Evolutionary conservation across 2,797 vertebrate species (phyloP).

Genomic region (Neosilurus mollespiculum): DNA sequence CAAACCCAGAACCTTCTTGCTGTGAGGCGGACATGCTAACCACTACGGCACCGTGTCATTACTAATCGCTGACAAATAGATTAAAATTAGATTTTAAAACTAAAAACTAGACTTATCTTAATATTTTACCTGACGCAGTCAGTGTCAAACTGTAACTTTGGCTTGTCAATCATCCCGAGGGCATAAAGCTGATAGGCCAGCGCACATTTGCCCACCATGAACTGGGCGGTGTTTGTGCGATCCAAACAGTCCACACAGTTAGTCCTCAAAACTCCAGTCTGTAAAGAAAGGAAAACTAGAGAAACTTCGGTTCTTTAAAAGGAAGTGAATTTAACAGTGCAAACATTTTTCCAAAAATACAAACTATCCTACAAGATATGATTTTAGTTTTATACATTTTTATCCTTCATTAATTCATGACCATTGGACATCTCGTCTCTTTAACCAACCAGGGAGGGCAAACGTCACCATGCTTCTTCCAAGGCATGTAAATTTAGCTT

Average conservation of each 20-base stretch:
- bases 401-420: too few species aligned
- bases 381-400: neutral
- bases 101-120: neutral
- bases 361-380: neutral
- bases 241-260: conserved; percentile 98
- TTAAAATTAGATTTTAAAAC: neutral
- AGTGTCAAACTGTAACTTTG: conserved; percentile 94
- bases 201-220: conserved; percentile 98
- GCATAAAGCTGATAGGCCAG: conserved; percentile 95
- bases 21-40: too few species aligned
- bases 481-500: too few species aligned
- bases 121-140: conserved; percentile 86
- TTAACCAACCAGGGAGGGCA: too few species aligned
- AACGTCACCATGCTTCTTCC: too few species aligned
- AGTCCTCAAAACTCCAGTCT: conserved; percentile 94
- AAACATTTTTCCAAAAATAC: neutral
- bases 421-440: too few species aligned
- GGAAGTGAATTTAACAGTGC: neutral
- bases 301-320: neutral
- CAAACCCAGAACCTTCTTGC: too few species aligned
- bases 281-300: conserved; percentile 32
- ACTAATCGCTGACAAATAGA: too few species aligned
- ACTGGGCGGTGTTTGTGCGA: conserved; percentile 95
- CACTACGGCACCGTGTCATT: neutral
- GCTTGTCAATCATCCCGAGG: conserved; percentile 92